A percentile compares a stretch with the other conserved stretches of the same genome.
phyloP scores from a whole-genome alignment of 1,140 invertebrate genomes.

The Drosophila pandora region DNA sequence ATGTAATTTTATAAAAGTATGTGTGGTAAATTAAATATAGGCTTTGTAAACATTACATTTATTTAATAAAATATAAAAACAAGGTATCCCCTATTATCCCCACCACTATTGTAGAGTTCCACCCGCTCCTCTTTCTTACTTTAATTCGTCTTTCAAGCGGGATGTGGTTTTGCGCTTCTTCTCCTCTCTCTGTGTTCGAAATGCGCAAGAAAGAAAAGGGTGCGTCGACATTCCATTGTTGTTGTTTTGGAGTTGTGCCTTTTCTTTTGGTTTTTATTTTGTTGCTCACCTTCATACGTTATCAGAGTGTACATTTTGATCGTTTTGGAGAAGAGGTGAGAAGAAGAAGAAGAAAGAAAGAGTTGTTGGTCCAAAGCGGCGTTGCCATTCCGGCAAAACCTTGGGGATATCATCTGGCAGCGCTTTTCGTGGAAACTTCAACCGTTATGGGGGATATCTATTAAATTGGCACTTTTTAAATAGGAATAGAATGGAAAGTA shows the following conservation, averaged over 20 bases:
- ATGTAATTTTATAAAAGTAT: background rate
- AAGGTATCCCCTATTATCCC: background rate
- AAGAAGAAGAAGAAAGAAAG: background rate
- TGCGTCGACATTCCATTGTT: constrained; percentile 71
- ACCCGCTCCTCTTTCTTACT: constrained; percentile 60
- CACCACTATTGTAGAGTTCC: constrained; percentile 37
- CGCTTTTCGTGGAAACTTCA: background rate
- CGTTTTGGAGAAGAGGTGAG: constrained; percentile 28
- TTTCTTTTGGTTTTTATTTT: constrained; percentile 55
- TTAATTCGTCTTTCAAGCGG: constrained; percentile 50
- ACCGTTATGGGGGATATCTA: background rate
- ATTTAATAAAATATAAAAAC: background rate
- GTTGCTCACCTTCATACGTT: constrained; percentile 78
- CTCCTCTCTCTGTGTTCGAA: constrained; percentile 13
- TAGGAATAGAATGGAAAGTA: too few species aligned
- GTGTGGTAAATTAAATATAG: background rate
- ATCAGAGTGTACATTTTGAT: constrained; percentile 70
- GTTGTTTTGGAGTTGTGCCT: constrained; percentile 46
- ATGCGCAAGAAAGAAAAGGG: constrained; percentile 64
- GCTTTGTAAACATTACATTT: background rate
- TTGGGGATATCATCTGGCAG: background rate
- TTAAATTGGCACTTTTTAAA: too few species aligned
- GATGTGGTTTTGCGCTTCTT: constrained; percentile 76
- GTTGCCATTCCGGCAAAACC: background rate
- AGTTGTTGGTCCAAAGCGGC: background rate